Evolutionary conservation across 2,113 vertebrate species (phyloP).

Genomic region (Xerus inauris): DNA sequence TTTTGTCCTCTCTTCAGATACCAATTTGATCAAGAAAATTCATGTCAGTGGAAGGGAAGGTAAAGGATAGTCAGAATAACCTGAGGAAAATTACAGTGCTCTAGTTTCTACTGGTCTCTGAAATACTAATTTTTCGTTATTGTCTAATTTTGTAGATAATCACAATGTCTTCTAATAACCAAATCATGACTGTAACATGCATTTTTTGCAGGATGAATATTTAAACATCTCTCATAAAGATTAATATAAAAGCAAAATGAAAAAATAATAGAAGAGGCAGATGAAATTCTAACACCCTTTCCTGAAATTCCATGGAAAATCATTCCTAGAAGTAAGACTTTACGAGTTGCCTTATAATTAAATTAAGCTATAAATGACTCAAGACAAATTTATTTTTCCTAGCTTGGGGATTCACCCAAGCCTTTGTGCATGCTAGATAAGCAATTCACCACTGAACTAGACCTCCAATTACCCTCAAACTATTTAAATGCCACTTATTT

Average conservation of each 20-base stretch:
- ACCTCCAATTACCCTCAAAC: neutral
- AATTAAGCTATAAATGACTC: neutral
- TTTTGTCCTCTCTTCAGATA: neutral
- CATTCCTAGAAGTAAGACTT: neutral
- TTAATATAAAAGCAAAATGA: neutral
- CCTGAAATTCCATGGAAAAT: neutral
- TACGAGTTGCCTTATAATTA: neutral
- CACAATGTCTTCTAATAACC: neutral
- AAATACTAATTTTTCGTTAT: neutral
- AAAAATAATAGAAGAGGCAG: neutral
- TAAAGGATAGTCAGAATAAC: neutral
- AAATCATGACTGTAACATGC: neutral
- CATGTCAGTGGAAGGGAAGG: neutral
- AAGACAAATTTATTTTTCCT: neutral
- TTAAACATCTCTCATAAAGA: slow-evolving; percentile 9
- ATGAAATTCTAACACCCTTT: neutral
- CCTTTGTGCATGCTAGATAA: neutral
- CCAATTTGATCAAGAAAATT: neutral
- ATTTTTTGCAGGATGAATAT: slow-evolving; percentile 41
- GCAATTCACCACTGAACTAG: neutral
- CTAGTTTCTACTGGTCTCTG: slow-evolving; percentile 34
- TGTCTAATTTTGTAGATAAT: slow-evolving; percentile 27
- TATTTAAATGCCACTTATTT: neutral
- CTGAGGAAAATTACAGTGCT: neutral
- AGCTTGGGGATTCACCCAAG: neutral